Conservation (phyloP, 2,113 vertebrate species). For the Jacana jacana region DNA sequence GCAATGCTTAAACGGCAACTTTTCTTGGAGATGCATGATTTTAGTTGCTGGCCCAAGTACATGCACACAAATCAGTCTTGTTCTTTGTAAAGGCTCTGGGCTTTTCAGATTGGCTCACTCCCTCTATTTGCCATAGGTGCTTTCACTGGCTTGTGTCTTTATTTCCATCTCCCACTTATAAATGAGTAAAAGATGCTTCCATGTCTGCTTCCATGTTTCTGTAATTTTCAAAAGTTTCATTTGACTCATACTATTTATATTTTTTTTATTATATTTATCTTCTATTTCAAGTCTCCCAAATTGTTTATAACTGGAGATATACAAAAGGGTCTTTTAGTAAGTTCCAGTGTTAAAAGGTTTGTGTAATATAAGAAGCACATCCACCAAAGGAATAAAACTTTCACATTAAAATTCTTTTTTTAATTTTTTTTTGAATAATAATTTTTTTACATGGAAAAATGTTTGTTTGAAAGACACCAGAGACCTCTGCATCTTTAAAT, state of each 20-base stretch:
- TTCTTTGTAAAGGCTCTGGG: not conserved
- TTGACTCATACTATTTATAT: not conserved
- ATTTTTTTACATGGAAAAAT: not conserved
- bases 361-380: not conserved
- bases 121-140: not conserved
- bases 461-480: not conserved
- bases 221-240: not conserved
- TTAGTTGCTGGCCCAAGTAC: not conserved
- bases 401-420: not conserved
- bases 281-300: not conserved
- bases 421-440: not conserved
- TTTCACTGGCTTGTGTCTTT: not conserved
- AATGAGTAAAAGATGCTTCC: not conserved
- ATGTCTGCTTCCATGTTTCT: not conserved
- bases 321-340: not conserved
- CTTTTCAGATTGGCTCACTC: not conserved
- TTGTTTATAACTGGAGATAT: not conserved
- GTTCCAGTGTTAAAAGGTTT: not conserved
- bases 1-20: not conserved
- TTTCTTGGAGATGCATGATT: not conserved
- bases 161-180: not conserved
- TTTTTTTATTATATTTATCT: not conserved
- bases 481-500: not conserved
- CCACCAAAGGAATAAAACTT: not conserved
- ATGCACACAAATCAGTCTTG: fast-evolving